Conservation (phyloP, 2,113 vertebrate genomes). For the Catharus bicknelli region DNA sequence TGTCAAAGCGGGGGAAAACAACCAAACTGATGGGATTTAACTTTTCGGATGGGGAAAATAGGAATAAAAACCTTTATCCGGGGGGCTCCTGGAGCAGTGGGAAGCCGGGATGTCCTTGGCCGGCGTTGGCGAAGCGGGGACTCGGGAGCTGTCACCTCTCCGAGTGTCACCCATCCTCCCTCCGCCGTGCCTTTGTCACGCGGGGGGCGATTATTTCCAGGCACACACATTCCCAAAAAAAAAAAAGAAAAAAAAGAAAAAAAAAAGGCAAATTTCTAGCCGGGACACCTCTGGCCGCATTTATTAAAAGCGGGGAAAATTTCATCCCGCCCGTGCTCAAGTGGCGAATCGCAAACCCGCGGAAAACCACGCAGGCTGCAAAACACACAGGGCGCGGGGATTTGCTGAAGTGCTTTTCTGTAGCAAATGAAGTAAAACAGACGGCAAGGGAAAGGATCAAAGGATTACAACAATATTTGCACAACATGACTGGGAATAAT, state of each 20-base stretch:
- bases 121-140: not conserved
- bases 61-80: not conserved
- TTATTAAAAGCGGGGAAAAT: constrained; percentile 53
- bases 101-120: not conserved
- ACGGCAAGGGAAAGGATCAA: constrained; percentile 86
- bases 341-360: constrained; percentile 32
- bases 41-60: not conserved
- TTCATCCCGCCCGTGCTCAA: constrained; percentile 61
- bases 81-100: not conserved
- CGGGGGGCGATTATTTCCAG: not conserved
- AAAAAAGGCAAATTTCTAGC: not conserved
- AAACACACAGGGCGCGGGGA: constrained; percentile 84
- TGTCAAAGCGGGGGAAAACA: not conserved
- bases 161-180: not conserved
- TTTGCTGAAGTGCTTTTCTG: constrained; percentile 85
- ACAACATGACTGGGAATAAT: constrained; percentile 99
- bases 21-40: fast-evolving
- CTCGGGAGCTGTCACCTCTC: constrained; percentile 13
- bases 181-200: not conserved
- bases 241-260: not conserved
- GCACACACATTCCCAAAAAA: not conserved
- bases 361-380: constrained; percentile 80
- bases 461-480: constrained; percentile 99
- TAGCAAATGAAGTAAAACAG: constrained; percentile 85
- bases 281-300: constrained; percentile 21